Percentiles rank a stretch among this genome's conserved stretches.
Evolutionary conservation across 2,797 vertebrate genomes (phyloP).

Genomic region (Onychomys arenicola): DNA sequence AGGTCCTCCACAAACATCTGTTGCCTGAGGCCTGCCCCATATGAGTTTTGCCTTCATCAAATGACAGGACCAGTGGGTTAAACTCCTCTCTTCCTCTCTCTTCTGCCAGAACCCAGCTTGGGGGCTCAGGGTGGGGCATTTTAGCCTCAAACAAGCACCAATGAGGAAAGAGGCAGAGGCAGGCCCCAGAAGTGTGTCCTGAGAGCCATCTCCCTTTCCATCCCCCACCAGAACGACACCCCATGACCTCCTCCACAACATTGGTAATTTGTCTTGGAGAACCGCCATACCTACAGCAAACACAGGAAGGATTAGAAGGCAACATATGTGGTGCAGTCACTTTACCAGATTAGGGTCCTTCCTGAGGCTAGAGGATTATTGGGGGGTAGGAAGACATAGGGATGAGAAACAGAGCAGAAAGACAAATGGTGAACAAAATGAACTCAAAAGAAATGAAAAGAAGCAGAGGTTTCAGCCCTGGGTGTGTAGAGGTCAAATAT

Average conservation of each 20-base stretch:
- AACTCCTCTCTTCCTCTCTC: conserved; percentile 44
- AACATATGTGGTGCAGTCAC: conserved; percentile 56
- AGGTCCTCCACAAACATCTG: conserved; percentile 57
- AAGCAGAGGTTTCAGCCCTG: conserved; percentile 3
- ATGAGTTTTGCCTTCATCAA: conserved; percentile 60
- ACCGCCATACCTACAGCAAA: conserved; percentile 79
- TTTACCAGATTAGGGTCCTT: conserved; percentile 48
- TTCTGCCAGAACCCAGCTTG: conserved; percentile 76
- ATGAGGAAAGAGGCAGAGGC: conserved; percentile 1
- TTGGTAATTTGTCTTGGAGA: conserved; percentile 77
- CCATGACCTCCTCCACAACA: conserved; percentile 67
- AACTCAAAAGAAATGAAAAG: background rate
- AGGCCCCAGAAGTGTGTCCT: background rate
- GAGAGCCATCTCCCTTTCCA: conserved; percentile 56
- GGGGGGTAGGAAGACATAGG: background rate
- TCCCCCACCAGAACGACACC: conserved; percentile 46
- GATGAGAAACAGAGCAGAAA: background rate
- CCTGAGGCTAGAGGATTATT: conserved; percentile 31
- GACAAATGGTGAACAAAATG: background rate
- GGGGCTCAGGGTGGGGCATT: background rate
- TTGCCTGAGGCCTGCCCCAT: conserved; percentile 63
- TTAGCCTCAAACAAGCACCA: background rate
- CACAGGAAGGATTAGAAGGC: conserved; percentile 77
- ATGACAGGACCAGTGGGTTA: conserved; percentile 65
- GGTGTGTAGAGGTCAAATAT: conserved; percentile 67